These are phyloP conservation scores for Rhinoraja longicauda DNA, from an alignment of 2,797 vertebrate species.

Conservation along the genomic window DNA sequence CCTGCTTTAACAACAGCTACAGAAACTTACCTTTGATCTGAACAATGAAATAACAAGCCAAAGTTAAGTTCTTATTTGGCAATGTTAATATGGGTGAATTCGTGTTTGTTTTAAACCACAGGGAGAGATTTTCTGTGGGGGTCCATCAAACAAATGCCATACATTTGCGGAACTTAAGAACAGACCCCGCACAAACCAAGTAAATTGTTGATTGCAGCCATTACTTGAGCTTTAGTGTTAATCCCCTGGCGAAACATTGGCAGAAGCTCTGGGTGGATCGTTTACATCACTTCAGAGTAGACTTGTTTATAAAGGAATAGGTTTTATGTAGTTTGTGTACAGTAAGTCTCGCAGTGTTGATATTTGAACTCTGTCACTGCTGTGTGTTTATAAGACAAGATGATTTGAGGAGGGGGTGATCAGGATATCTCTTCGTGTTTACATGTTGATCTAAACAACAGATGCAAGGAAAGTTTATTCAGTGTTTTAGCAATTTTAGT, in stretches of 20 bases:
- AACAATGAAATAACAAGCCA: neutral
- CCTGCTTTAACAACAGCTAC: neutral
- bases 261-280: neutral
- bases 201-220: neutral
- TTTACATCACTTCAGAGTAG: neutral
- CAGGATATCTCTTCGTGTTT: neutral
- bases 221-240: neutral
- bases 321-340: neutral
- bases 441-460: neutral
- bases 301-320: neutral
- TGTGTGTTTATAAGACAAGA: slow-evolving; percentile 5
- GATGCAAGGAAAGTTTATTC: neutral
- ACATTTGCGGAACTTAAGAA: neutral
- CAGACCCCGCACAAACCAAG: neutral
- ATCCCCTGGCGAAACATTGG: neutral
- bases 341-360: neutral
- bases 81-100: neutral
- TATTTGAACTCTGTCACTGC: neutral
- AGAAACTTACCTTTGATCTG: neutral
- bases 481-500: neutral
- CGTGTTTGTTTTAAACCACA: neutral
- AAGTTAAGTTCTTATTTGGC: neutral
- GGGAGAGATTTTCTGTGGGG: neutral
- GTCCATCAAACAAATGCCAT: neutral
- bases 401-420: neutral